Percentiles rank a stretch among this genome's conserved stretches.
Conservation (phyloP, 2,888 invertebrate species). For the Sesia bembeciformis region DNA sequence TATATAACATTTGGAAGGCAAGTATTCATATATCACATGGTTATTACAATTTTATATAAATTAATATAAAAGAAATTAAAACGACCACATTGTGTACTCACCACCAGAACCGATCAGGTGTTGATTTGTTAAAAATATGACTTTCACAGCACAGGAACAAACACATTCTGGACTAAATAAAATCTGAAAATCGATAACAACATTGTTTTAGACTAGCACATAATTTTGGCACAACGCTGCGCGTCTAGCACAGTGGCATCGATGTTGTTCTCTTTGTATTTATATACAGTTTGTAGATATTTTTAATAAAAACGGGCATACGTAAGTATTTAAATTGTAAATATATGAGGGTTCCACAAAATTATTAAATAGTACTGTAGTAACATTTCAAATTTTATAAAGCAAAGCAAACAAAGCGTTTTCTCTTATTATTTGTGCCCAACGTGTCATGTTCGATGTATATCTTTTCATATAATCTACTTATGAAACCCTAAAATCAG, state of each 20-base stretch:
- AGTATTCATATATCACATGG: no score
- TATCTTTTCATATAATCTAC: conserved; percentile 48
- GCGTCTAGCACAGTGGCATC: conserved; percentile 56
- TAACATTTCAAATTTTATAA: conserved; percentile 31
- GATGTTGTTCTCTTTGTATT: conserved; percentile 52
- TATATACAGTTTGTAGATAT: background rate
- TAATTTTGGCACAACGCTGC: conserved; percentile 73
- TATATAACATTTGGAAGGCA: no score
- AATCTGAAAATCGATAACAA: conserved; percentile 74
- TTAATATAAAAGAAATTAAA: background rate
- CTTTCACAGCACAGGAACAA: conserved; percentile 71
- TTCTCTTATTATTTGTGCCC: conserved; percentile 66
- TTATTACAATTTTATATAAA: no score
- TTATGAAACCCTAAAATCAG: conserved; percentile 62
- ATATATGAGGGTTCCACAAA: conserved; percentile 50
- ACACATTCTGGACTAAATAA: conserved; percentile 73
- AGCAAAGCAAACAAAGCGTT: conserved; percentile 48
- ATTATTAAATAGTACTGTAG: conserved; percentile 31
- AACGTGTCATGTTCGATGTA: conserved; percentile 74
- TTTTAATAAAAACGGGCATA: background rate
- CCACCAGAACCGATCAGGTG: conserved; percentile 31
- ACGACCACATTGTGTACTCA: conserved; percentile 41
- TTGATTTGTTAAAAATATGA: conserved; percentile 64
- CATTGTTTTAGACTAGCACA: conserved; percentile 71
- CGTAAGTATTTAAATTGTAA: conserved; percentile 19